A percentile compares a stretch with the other conserved stretches of the same genome.
Evolutionary conservation across 2,113 vertebrate genomes (phyloP).

Genomic region (Pantherophis guttatus): DNA sequence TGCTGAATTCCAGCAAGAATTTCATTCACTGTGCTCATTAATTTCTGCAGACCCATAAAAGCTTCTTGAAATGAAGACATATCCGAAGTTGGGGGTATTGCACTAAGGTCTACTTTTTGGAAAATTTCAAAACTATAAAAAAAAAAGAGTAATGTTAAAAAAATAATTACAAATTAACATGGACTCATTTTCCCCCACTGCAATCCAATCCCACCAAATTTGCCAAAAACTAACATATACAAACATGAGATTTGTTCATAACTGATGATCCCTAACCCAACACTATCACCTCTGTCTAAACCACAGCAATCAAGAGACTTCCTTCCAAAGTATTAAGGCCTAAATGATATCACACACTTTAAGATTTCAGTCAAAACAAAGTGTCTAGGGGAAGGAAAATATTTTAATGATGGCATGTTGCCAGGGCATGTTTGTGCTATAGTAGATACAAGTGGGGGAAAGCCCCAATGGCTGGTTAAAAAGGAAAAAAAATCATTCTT

Average conservation of each 20-base stretch:
- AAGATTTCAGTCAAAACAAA: background rate
- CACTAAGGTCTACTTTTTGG: conserved; percentile 61
- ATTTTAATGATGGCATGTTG: background rate
- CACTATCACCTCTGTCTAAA: background rate
- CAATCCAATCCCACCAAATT: background rate
- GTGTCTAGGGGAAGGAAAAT: background rate
- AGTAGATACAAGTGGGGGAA: background rate
- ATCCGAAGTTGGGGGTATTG: conserved; percentile 51
- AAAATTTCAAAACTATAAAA: conserved; percentile 67
- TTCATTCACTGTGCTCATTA: conserved; percentile 78
- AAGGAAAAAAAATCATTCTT: background rate
- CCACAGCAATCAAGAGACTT: background rate
- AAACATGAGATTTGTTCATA: background rate
- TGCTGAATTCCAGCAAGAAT: conserved; percentile 82
- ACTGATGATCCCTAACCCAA: background rate
- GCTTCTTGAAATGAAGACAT: conserved; percentile 78
- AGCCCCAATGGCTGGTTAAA: background rate
- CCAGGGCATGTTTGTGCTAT: background rate
- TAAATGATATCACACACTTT: background rate
- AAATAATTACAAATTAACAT: background rate
- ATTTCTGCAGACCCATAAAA: conserved; percentile 77
- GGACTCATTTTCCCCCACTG: background rate
- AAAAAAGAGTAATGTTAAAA: background rate
- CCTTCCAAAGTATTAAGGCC: background rate
- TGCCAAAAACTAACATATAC: background rate